Conservation (phyloP, 1,140 invertebrate species). For the Cardiocondyla obscurior region DNA sequence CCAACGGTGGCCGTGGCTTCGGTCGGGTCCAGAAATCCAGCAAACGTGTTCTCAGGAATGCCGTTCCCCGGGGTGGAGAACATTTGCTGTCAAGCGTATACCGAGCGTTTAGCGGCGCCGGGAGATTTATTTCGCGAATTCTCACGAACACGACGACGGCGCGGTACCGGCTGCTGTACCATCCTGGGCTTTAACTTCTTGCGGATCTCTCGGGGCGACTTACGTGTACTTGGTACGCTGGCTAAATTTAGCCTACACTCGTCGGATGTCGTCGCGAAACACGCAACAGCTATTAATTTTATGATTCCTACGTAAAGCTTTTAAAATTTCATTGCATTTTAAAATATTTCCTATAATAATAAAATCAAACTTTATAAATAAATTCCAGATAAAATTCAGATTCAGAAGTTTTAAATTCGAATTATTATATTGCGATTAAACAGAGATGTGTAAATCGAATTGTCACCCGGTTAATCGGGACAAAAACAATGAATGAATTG, state of each 20-base stretch:
- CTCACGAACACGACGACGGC: not conserved
- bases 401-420: not conserved
- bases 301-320: not conserved
- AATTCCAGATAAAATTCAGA: not conserved
- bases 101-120: slow-evolving; percentile 54
- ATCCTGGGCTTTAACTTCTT: slow-evolving; percentile 28
- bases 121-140: slow-evolving; percentile 65
- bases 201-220: slow-evolving; percentile 31
- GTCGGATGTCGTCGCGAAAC: slow-evolving; percentile 39
- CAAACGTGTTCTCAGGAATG: slow-evolving; percentile 80
- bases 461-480: not conserved
- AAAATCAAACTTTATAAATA: not conserved
- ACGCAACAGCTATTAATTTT: not conserved
- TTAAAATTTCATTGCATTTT: not conserved
- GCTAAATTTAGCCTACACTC: slow-evolving; percentile 64
- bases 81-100: slow-evolving; percentile 24
- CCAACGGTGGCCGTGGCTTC: slow-evolving; percentile 38
- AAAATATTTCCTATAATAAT: not conserved
- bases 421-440: not conserved
- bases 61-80: slow-evolving; percentile 61
- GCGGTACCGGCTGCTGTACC: not conserved
- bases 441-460: not conserved
- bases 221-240: slow-evolving; percentile 4
- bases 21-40: slow-evolving; percentile 40
- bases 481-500: slow-evolving; percentile 67